Percentiles rank a stretch among this genome's conserved stretches.
Evolutionary conservation across 1,140 invertebrate species (phyloP).

Genomic region (Amyelois transitella): DNA sequence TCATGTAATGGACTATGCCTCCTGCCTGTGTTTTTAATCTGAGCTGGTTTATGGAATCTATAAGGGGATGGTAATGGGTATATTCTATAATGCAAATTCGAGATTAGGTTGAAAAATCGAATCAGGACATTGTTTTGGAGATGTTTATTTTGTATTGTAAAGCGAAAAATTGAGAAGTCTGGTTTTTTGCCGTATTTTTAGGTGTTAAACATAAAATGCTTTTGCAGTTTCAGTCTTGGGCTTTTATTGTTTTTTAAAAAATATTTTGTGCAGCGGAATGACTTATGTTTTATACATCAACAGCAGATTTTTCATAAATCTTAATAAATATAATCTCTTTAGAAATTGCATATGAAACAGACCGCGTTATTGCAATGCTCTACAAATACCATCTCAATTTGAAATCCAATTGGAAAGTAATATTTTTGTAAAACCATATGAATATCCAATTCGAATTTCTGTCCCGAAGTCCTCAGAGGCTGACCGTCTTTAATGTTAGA

Average conservation of each 20-base stretch:
- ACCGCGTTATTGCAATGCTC: not conserved
- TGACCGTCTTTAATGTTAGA: not conserved
- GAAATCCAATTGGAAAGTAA: not conserved
- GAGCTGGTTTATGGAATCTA: conserved; percentile 1
- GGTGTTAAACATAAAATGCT: too few species aligned
- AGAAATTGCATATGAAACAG: not conserved
- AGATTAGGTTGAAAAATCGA: not conserved
- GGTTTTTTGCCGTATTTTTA: too few species aligned
- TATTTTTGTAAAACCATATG: not conserved
- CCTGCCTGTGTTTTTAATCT: conserved; percentile 55
- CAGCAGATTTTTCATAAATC: not conserved
- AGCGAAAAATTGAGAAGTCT: not conserved
- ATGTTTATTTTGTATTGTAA: not conserved
- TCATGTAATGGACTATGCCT: conserved; percentile 60
- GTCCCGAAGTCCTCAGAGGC: not conserved
- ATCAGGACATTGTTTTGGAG: not conserved
- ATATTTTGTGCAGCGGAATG: too few species aligned
- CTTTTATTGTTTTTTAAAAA: too few species aligned
- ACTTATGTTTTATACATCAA: too few species aligned
- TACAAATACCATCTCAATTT: not conserved
- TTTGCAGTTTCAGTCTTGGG: too few species aligned
- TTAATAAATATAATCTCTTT: not conserved
- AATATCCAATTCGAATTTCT: not conserved
- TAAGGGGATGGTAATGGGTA: not conserved
- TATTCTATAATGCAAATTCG: not conserved